Percentiles rank a stretch among this genome's conserved stretches.
phyloP scores from a whole-genome alignment of 2,888 invertebrate species.

The Aleiodes testaceus region DNA sequence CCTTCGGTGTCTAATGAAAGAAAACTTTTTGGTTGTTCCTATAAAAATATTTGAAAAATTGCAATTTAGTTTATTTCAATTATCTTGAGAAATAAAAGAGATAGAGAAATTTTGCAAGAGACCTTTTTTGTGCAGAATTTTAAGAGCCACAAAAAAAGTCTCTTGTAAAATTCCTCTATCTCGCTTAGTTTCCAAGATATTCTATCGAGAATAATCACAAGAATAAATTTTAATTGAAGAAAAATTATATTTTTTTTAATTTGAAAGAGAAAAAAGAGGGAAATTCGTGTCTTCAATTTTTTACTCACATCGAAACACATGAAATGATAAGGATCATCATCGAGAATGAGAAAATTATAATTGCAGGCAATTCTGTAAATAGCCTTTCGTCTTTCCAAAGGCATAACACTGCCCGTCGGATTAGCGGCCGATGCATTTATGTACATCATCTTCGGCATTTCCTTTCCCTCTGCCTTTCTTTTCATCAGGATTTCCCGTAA shows the following conservation, averaged over 20 bases:
- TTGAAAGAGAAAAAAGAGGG: too few species aligned
- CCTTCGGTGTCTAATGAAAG: constrained; percentile 84
- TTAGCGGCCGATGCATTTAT: constrained; percentile 85
- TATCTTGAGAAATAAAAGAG: too few species aligned
- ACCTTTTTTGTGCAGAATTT: too few species aligned
- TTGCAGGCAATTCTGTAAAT: constrained; percentile 84
- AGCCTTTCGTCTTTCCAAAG: constrained; percentile 78
- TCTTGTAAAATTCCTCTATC: not conserved
- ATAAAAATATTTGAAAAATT: too few species aligned
- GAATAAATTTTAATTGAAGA: too few species aligned
- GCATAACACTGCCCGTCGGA: constrained; percentile 82
- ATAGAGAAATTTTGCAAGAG: too few species aligned
- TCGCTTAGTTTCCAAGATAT: too few species aligned
- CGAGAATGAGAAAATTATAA: constrained; percentile 85
- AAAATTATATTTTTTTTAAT: too few species aligned
- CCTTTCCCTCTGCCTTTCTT: constrained; percentile 70
- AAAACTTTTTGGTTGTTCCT: constrained; percentile 79
- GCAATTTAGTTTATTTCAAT: too few species aligned
- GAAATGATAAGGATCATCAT: constrained; percentile 89
- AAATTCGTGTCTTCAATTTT: not conserved
- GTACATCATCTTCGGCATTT: constrained; percentile 84
- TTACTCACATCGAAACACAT: constrained; percentile 80
- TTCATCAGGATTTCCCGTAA: constrained; percentile 77
- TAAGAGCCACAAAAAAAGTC: not conserved
- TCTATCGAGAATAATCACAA: too few species aligned